Evolutionary conservation across 2,888 invertebrate genomes (phyloP).

Genomic region (Muschampia plurimacula): DNA sequence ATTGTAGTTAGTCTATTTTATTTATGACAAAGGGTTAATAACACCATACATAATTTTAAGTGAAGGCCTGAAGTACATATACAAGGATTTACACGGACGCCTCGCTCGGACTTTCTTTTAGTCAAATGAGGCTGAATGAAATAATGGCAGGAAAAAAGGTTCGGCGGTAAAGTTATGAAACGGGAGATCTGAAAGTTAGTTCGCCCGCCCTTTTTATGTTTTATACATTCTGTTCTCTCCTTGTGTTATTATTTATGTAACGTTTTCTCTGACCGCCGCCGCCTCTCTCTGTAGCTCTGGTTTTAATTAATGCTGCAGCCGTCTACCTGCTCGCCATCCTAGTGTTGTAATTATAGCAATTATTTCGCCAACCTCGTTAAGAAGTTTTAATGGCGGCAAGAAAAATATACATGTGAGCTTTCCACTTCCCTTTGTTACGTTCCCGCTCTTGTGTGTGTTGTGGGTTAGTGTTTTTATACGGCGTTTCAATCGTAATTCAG

Average conservation of each 20-base stretch:
- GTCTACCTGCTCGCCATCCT: conserved; percentile 69
- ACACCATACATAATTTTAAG: conserved; percentile 78
- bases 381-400: conserved; percentile 72
- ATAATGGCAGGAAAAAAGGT: conserved; percentile 79
- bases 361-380: conserved; percentile 81
- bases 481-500: background rate
- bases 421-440: conserved; percentile 47
- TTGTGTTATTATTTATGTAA: conserved; percentile 80
- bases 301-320: conserved; percentile 79
- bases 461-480: conserved; percentile 1
- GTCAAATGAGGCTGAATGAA: conserved; percentile 82
- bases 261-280: conserved; percentile 76
- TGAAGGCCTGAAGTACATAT: conserved; percentile 65
- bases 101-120: conserved; percentile 78
- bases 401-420: conserved; percentile 68
- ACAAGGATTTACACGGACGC: conserved; percentile 56
- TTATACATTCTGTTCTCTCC: conserved; percentile 70
- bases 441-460: background rate
- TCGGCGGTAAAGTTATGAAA: conserved; percentile 79
- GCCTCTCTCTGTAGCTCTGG: conserved; percentile 67
- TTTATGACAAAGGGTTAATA: conserved; percentile 52
- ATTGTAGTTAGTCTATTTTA: conserved; percentile 32
- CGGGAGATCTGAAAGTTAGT: conserved; percentile 76
- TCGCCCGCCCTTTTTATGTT: conserved; percentile 70
- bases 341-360: conserved; percentile 76